Percentiles rank a stretch among this genome's conserved stretches.
Evolutionary conservation across 2,797 vertebrate species (phyloP).

Genomic region (Fringilla coelebs): DNA sequence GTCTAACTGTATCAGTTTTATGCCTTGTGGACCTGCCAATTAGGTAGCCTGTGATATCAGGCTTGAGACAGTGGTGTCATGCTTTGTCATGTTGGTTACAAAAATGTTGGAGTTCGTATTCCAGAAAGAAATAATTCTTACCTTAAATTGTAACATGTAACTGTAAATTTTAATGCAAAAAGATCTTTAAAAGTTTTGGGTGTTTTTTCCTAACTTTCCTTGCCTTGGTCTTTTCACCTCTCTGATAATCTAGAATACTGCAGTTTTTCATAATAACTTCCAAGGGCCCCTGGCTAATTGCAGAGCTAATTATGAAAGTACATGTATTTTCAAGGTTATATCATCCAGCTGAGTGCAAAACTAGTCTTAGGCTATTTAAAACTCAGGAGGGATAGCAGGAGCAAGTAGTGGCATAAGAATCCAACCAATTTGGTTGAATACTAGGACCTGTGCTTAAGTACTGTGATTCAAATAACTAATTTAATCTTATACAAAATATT

Average conservation of each 20-base stretch:
- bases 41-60: background rate
- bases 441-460: background rate
- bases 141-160: background rate
- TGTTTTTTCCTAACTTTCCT: background rate
- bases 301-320: background rate
- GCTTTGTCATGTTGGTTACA: background rate
- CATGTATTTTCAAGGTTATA: background rate
- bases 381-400: background rate
- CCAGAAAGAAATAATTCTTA: background rate
- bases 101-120: background rate
- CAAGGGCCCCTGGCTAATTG: background rate
- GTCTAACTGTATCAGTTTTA: background rate
- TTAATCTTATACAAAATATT: background rate
- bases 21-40: background rate
- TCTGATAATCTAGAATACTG: background rate
- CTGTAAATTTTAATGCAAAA: background rate
- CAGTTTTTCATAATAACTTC: background rate
- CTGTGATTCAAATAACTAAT: background rate
- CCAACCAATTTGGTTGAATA: background rate
- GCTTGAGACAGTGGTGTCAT: background rate
- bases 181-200: background rate
- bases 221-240: background rate
- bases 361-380: background rate
- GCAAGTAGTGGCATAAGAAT: background rate
- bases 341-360: background rate